Base-by-base conservation (phyloP, 1,140 invertebrate genomes). In the Prorops nasuta region DNA sequence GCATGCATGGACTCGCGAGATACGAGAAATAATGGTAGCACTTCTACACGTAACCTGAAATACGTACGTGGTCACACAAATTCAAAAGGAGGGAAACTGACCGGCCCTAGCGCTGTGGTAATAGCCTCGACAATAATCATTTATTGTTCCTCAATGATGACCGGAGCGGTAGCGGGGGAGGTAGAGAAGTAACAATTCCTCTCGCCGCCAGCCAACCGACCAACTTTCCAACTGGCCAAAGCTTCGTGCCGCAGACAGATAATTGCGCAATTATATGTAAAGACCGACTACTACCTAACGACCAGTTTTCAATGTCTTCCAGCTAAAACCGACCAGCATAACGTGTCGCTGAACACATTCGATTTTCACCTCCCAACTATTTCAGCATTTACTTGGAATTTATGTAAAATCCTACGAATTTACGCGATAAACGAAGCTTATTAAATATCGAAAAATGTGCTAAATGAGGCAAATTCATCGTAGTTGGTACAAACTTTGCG, bases 11-110 rank as follows among this genome's bases (percentile, higher is more conserved):
- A 44, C 51, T 62, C 63, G 54, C 60, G 60, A 68, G 66, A 68
- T 68, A 68, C 54, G 66, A 67, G 64, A 68, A 68, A 68, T 68
- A 68, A 68, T 67, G 63, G 66, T 38, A 10, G 43, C 28, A 63
- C 51, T 50, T 54, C 56, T 61, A 61, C 50, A 12, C 8, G 14
- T 37, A 14, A 7, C 6, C 35, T 12, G 17, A 15, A 20, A 22
- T 2, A 20, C 16, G 14, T 37, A 35, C 54, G 49, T 42, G 46
- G n/a, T n/a, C n/a, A n/a, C n/a, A n/a, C 6, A 35, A n/a, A 35
- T 3, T 4, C 7, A 35, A 14, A 15, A 46, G 39, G 50, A 54
- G 58, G 56, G 59, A 53, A 62, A 62, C 59, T 60, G 59, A 62
- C 59, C 58, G 41, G 54, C 21, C 54, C 49, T 56, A 60, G 57